Percentiles rank a stretch among this genome's conserved stretches.
These are phyloP conservation scores for Galerucella pusilla DNA, from an alignment of 2,888 invertebrate species.

Conservation along the genomic window DNA sequence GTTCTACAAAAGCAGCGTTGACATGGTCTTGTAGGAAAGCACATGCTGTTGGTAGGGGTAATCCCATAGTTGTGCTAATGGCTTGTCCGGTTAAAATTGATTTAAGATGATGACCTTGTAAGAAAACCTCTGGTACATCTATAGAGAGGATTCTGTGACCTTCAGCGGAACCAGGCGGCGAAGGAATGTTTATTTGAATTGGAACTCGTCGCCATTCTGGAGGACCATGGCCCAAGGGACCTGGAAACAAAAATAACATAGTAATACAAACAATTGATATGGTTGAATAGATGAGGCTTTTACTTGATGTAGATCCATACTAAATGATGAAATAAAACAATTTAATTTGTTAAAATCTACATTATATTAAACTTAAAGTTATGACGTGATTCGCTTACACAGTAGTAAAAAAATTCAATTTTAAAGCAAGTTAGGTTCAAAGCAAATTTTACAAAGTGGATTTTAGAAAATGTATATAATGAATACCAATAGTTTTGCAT, in stretches of 20 bases:
- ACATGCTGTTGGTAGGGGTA: constrained; percentile 84
- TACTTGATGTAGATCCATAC: no score
- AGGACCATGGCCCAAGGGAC: constrained; percentile 49
- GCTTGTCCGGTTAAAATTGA: constrained; percentile 86
- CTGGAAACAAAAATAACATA: constrained; percentile 2
- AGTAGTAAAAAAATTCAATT: background rate
- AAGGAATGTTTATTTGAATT: constrained; percentile 81
- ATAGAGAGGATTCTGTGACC: constrained; percentile 82
- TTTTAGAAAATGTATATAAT: no score
- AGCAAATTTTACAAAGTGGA: background rate
- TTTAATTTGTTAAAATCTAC: no score
- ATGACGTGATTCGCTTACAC: no score
- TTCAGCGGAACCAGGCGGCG: constrained; percentile 75
- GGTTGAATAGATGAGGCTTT: no score
- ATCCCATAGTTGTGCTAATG: constrained; percentile 87
- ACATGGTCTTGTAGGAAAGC: constrained; percentile 88
- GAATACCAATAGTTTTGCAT: no score
- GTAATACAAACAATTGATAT: background rate
- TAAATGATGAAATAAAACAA: no score
- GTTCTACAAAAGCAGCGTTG: constrained; percentile 73
- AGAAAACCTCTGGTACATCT: constrained; percentile 87
- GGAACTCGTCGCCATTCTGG: constrained; percentile 66
- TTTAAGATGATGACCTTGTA: constrained; percentile 68
- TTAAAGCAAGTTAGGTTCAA: background rate
- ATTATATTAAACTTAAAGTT: no score